Evolutionary conservation across 1,140 invertebrate species (phyloP), one percentile per base, ranked within the genome.

Genomic region (Antheraea pernyi): DNA sequence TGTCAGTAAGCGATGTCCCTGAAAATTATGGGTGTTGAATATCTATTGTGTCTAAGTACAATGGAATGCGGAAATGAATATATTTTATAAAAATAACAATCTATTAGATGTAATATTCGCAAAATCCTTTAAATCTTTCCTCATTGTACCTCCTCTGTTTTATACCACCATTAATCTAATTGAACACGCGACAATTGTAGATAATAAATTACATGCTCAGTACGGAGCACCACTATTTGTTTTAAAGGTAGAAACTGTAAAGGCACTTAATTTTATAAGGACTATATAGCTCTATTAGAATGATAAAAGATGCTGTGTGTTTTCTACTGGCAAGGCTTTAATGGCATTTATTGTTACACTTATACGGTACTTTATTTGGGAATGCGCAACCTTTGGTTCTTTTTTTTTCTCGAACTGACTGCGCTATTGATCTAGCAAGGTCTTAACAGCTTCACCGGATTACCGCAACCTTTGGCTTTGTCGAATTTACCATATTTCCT

Each of bases 251-350:
- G 46, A 71, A 53, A 59, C 30, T 67, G 59, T 53, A 53, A 62
- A 67, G 60, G 70, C 70, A 67, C 65, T 71, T 18, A 53, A 67
- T 71, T 70, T 70, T 70, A 69, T 69, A 16, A 39, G 19, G 19
- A 16, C 62, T 65, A 71, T 67, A 62, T 59, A 19, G 19, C 65
- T 71, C 60, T 71, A 71, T 71, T 71, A 71, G 65, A 63, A 71
- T 71, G 65, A 71, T 71, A 67, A 67, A 48, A 64, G n/a, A 19
- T 65, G 65, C 39, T 46, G 11, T 63, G 8, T 63, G 30, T 63
- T 37, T 63, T 60, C 19, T 60, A 36, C 61, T 30, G 30, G 37
- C 7, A 37, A 37, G 11, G 61, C 22, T 16, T 61, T 61, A 61
- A 63, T 63, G 16, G 30, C 61, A 4, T 63, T 63, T 63, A 63